These are phyloP conservation scores for Halichondria panicea DNA, from an alignment of 37 sponge, comb jelly and placozoan species.

Conservation along the genomic window DNA sequence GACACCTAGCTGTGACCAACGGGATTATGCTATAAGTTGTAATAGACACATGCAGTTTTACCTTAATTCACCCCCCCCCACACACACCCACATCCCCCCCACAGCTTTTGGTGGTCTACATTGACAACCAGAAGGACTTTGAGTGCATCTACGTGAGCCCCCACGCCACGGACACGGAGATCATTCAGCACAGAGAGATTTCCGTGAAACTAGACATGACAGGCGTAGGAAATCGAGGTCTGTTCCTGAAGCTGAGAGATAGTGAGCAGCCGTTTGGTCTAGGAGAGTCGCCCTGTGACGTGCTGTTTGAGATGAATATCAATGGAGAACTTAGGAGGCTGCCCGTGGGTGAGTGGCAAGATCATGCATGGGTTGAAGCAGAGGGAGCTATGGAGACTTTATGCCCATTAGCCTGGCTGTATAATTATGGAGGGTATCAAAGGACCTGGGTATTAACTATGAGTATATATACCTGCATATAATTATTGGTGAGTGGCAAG, in stretches of 20 bases:
- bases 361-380: no score
- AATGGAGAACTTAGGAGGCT: conserved; percentile 3
- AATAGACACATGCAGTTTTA: no score
- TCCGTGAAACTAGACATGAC: conserved; percentile 17
- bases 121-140: conserved; percentile 19
- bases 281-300: conserved; percentile 62
- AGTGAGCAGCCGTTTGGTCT: conserved; percentile 34
- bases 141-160: conserved; percentile 17
- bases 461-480: no score
- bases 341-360: conserved; percentile 29
- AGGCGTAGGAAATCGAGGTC: conserved; percentile 43
- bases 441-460: no score
- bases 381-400: conserved; percentile 12
- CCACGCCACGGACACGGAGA: conserved; percentile 6
- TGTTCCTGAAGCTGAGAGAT: conserved; percentile 32
- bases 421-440: neutral
- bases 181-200: conserved; percentile 23
- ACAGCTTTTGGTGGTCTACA: conserved; percentile 44
- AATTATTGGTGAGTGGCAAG: no score
- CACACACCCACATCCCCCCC: neutral
- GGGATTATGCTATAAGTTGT: no score
- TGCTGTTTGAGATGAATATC: conserved; percentile 25
- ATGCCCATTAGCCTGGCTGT: neutral
- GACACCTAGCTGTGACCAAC: no score
- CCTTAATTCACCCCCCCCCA: neutral